Evolutionary conservation across 2,797 vertebrate genomes (phyloP).

Genomic region (Gallinago stenura): DNA sequence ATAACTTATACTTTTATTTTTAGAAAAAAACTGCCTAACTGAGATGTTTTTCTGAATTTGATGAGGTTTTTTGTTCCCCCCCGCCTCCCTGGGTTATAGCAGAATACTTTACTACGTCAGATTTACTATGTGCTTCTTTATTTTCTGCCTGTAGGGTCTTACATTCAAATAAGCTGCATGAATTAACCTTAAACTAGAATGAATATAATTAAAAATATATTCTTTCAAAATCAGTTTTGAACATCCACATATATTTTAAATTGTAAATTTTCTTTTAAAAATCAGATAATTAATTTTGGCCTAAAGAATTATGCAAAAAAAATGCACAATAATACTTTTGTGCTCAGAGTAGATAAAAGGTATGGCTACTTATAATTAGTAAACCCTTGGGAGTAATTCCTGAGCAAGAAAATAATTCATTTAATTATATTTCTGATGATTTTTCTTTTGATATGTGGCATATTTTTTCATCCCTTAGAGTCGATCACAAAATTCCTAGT

Average conservation of each 20-base stretch:
- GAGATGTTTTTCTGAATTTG: not conserved
- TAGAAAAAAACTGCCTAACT: not conserved
- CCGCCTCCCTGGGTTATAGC: not conserved
- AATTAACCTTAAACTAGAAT: conserved; percentile 4
- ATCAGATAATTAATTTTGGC: not conserved
- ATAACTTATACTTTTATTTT: not conserved
- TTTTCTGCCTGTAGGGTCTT: not conserved
- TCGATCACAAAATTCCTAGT: not conserved
- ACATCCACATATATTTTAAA: not conserved
- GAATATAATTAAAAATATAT: conserved; percentile 1
- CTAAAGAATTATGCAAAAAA: not conserved
- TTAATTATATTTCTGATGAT: not conserved
- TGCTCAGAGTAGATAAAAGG: not conserved
- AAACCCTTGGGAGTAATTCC: not conserved
- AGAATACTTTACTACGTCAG: not conserved
- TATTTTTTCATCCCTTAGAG: not conserved
- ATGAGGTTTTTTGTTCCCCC: not conserved
- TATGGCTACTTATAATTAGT: not conserved
- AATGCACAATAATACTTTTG: not conserved
- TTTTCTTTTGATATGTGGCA: not conserved
- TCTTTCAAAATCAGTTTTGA: not conserved
- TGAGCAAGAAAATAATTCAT: not conserved
- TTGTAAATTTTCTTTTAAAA: not conserved
- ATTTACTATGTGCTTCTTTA: not conserved
- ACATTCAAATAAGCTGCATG: not conserved